Conservation (phyloP, 1,140 invertebrate species). For the Ptiloglossa arizonensis region DNA sequence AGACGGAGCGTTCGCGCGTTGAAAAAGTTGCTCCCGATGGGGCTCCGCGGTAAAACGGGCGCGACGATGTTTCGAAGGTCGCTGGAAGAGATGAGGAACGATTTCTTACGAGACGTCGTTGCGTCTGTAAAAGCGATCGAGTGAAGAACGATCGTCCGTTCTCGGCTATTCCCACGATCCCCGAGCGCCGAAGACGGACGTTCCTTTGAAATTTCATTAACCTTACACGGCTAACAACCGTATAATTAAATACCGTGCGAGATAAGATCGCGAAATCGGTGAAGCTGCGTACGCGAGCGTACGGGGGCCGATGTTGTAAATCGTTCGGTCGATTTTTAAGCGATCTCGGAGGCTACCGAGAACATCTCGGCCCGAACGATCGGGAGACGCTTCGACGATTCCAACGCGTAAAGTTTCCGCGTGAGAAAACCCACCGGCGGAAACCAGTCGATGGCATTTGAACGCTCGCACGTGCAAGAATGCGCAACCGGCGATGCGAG, state of each 20-base stretch:
- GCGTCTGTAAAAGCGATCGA: not conserved
- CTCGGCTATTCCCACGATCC: conserved; percentile 5
- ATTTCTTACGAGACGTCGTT: not conserved
- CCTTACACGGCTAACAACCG: conserved; percentile 3
- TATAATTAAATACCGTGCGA: not conserved
- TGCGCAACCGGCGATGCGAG: conserved; percentile 13
- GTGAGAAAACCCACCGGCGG: conserved; percentile 22
- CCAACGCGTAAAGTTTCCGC: not conserved
- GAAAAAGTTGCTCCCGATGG: too few relatives aligned
- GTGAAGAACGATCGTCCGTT: not conserved
- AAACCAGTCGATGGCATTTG: conserved; percentile 27
- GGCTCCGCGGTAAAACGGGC: not conserved
- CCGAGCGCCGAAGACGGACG: not conserved
- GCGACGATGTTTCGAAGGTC: not conserved
- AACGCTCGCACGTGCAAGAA: conserved; percentile 37
- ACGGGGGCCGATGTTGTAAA: not conserved
- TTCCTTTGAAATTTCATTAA: conserved; percentile 15
- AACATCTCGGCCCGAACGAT: too few relatives aligned
- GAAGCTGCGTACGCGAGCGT: not conserved
- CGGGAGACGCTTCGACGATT: not conserved
- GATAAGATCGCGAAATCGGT: not conserved
- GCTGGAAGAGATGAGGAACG: not conserved
- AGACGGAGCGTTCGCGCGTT: too few relatives aligned
- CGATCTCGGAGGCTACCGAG: not conserved
- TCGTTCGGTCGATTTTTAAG: not conserved